Percentiles rank a stretch among this genome's conserved stretches.
These are phyloP conservation scores for Cariama cristata DNA, from an alignment of 2,113 vertebrate species.

Conservation along the genomic window DNA sequence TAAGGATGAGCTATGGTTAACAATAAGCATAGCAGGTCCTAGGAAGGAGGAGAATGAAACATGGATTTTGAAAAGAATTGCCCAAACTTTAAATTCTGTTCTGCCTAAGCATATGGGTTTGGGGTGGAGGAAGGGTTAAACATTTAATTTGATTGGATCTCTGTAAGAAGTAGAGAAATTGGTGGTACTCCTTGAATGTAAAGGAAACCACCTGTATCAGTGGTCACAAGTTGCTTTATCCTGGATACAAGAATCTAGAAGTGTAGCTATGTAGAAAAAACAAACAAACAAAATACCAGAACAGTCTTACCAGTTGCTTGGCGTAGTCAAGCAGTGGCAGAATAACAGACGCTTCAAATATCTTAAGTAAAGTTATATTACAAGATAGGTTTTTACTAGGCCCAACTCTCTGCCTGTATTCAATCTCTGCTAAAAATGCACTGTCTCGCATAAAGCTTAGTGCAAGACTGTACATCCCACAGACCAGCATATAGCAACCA, in stretches of 20 bases:
- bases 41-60: background rate
- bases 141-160: background rate
- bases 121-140: background rate
- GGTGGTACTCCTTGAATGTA: background rate
- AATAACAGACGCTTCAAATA: background rate
- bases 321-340: background rate
- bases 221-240: background rate
- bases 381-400: background rate
- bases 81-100: background rate
- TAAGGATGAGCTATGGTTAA: background rate
- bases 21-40: background rate
- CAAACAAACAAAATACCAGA: background rate
- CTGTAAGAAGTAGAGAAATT: background rate
- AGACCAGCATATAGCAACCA: background rate
- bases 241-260: background rate
- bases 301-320: background rate
- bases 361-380: background rate
- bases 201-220: background rate
- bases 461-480: background rate
- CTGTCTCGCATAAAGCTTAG: background rate
- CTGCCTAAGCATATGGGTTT: background rate
- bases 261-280: background rate
- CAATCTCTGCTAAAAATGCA: background rate
- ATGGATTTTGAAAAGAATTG: background rate
- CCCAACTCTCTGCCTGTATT: background rate